Evolutionary conservation across 2,888 invertebrate species (phyloP), one percentile per base, ranked within the genome.

Genomic region (Lomographa bimaculata): DNA sequence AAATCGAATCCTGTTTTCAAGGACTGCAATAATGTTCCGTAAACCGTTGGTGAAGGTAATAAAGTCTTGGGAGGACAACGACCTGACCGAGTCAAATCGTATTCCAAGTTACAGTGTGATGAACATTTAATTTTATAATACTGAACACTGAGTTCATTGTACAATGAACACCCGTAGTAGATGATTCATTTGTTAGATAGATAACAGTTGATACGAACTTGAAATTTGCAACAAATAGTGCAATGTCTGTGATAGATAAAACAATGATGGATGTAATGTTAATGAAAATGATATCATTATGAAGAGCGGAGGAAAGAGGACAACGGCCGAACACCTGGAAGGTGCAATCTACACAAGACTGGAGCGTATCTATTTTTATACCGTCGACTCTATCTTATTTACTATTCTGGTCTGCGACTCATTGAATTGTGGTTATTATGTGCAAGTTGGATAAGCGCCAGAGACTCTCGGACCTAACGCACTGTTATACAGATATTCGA

Each of bases 391-490:
- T 85, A 85, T 86, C 84, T 89, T 87, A 86, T 87, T 89, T 84
- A 87, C 89, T 89, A 87, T 87, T 89, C 87, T 85, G 79, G 89
- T 84, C 83, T 77, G 83, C 83, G 82, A 81, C 87, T 87, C 87
- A 87, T 89, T 89, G 87, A 87, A 89, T 87, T 86, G 89, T 87
- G 84, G 86, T 86, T 87, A 89, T 87, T 87, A 89, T 87, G 86
- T 86, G 86, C 84, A 84, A 78, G 78, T 86, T 87, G 87, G 89
- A 85, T 71, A 75, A 70, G 70, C 79, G 89, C 89, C 89, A 89
- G 76, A 71, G 55, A 69, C 68, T 67, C 75, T 72, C 77, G 61
- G 72, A 78, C 80, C 75, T 79, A 80, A 78, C 78, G 69, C 78
- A 74, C 79, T 70, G 78, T 79, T 78, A 76, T 69, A 66, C 62